These are phyloP conservation scores for Papilio polyxenes DNA, from an alignment of 1,140 invertebrate species.

Conservation along the genomic window DNA sequence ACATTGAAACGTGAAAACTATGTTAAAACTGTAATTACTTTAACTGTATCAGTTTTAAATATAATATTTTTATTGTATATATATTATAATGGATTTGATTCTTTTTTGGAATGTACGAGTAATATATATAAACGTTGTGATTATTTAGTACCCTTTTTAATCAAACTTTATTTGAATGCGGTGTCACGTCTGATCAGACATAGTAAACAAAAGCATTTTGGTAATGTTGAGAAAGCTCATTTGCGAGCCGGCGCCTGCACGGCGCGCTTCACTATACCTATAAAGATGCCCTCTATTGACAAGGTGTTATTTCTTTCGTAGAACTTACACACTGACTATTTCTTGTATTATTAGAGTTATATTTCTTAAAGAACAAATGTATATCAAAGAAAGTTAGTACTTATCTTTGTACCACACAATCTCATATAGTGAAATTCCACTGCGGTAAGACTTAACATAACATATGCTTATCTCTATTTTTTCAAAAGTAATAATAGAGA, in stretches of 20 bases:
- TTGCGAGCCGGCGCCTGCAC: conserved; percentile 4
- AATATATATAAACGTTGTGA: not conserved
- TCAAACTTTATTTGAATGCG: conserved; percentile 29
- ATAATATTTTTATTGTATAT: too few relatives aligned
- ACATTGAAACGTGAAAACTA: too few relatives aligned
- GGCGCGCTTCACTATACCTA: not conserved
- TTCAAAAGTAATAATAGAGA: not conserved
- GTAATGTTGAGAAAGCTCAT: conserved; percentile 24
- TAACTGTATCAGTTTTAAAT: too few relatives aligned
- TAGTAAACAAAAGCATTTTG: conserved; percentile 26
- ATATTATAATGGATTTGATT: not conserved
- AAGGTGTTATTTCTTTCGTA: conserved; percentile 7
- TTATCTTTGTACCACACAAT: not conserved
- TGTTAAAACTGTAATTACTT: too few relatives aligned
- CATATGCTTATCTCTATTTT: not conserved
- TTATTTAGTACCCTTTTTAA: not conserved
- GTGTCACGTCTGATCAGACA: conserved; percentile 12
- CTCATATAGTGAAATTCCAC: not conserved
- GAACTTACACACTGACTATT: not conserved
- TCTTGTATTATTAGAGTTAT: not conserved
- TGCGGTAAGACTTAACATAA: not conserved
- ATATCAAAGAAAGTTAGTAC: not conserved
- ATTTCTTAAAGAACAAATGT: not conserved
- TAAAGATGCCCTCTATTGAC: not conserved
- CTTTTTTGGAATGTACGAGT: not conserved